Conservation (phyloP, 1,140 invertebrate species). For the Mercenaria mercenaria region DNA sequence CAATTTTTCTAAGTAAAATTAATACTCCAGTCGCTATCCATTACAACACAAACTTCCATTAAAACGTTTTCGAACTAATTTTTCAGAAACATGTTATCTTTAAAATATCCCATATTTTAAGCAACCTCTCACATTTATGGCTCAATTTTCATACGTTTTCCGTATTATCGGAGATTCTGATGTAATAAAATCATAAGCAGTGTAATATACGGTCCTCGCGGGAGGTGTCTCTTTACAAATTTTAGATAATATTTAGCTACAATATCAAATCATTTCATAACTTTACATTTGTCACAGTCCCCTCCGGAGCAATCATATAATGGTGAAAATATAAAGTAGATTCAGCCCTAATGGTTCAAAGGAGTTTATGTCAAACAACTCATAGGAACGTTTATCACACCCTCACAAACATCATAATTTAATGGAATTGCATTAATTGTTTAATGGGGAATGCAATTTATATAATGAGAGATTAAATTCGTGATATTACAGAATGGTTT, state of each 20-base stretch:
- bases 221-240: slow-evolving; percentile 56
- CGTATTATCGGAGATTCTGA: slow-evolving; percentile 16
- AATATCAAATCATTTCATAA: slow-evolving; percentile 67
- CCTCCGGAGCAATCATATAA: slow-evolving; percentile 46
- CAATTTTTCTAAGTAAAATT: too few species aligned
- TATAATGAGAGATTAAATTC: slow-evolving; percentile 26
- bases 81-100: slow-evolving; percentile 4
- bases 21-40: too few species aligned
- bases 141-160: slow-evolving; percentile 45
- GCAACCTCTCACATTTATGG: slow-evolving; percentile 45
- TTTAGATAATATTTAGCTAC: slow-evolving; percentile 62
- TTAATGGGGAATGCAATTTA: slow-evolving; percentile 47
- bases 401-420: slow-evolving; percentile 26
- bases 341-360: slow-evolving; percentile 43
- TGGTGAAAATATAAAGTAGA: slow-evolving; percentile 30
- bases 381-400: neutral
- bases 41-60: neutral
- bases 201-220: slow-evolving; percentile 35
- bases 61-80: neutral
- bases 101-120: slow-evolving; percentile 43
- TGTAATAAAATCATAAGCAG: slow-evolving; percentile 67
- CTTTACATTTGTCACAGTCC: slow-evolving; percentile 54
- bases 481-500: neutral
- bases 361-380: neutral
- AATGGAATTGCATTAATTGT: slow-evolving; percentile 38